Conservation (phyloP, 1,140 invertebrate genomes). For the Elysia chlorotica region DNA sequence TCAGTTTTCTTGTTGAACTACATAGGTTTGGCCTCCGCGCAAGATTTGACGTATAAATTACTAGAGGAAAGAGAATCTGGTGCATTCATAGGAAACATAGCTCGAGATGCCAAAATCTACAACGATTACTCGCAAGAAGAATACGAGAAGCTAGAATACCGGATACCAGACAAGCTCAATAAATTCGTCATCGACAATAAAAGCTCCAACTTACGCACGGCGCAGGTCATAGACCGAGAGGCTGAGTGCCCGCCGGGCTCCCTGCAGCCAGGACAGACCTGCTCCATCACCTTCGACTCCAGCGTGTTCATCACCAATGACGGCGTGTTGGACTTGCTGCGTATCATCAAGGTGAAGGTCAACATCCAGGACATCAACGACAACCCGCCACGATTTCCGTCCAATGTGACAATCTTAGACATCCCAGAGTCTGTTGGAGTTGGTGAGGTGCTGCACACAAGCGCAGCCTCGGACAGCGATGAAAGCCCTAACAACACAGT, state of each 20-base stretch:
- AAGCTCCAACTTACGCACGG: conserved; percentile 42
- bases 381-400: conserved; percentile 82
- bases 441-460: conserved; percentile 72
- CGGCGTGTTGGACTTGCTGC: conserved; percentile 34
- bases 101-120: conserved; percentile 44
- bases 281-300: conserved; percentile 44
- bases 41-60: conserved; percentile 36
- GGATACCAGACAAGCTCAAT: conserved; percentile 42
- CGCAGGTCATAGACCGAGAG: conserved; percentile 44
- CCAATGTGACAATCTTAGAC: conserved; percentile 29
- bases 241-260: conserved; percentile 32
- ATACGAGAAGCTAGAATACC: conserved; percentile 46
- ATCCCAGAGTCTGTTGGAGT: conserved; percentile 61
- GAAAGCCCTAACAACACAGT: conserved; percentile 69
- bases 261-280: conserved; percentile 24
- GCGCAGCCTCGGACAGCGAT: conserved; percentile 47
- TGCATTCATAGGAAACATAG: conserved; percentile 49
- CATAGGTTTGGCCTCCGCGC: too few relatives aligned
- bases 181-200: conserved; percentile 44
- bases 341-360: conserved; percentile 52
- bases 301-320: conserved; percentile 39
- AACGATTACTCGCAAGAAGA: conserved; percentile 37
- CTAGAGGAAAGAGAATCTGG: conserved; percentile 39
- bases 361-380: conserved; percentile 81
- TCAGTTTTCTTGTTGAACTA: neutral